These are phyloP conservation scores for Amphibalanus amphitrite DNA, from an alignment of 1,140 invertebrate species.

Conservation along the genomic window DNA sequence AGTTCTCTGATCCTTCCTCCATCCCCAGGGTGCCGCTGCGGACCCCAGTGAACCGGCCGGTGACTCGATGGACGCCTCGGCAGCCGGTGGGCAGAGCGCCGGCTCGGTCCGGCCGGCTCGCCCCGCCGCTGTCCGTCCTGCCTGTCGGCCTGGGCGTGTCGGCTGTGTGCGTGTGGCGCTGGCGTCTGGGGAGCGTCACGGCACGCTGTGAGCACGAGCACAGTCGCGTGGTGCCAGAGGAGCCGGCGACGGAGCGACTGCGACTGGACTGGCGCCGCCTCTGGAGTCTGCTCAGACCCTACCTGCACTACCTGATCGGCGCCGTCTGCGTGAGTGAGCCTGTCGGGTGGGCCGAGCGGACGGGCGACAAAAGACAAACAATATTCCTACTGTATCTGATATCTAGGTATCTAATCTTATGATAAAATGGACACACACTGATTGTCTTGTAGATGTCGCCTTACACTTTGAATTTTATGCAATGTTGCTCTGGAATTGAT, in stretches of 20 bases:
- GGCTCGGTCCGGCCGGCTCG: no score
- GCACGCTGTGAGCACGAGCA: no score
- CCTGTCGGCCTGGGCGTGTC: no score
- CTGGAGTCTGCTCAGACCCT: slow-evolving; percentile 27
- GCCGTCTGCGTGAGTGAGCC: slow-evolving; percentile 28
- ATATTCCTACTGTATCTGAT: no score
- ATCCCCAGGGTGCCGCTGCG: no score
- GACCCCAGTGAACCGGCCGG: no score
- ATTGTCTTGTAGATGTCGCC: neutral
- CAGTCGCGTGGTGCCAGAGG: neutral
- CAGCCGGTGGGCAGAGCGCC: no score
- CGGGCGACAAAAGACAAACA: neutral
- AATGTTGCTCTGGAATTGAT: neutral
- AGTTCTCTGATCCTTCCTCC: no score
- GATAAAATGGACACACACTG: neutral
- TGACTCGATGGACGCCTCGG: no score
- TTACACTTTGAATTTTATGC: neutral
- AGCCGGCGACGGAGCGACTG: slow-evolving; percentile 9
- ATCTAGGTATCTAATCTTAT: neutral
- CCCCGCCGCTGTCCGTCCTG: no score
- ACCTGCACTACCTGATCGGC: slow-evolving; percentile 28
- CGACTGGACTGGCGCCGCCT: slow-evolving; percentile 31
- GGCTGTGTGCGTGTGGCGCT: no score
- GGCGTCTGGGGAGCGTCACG: no score
- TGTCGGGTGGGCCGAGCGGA: neutral